A percentile compares a stretch with the other conserved stretches of the same genome.
Conservation (phyloP, 2,797 vertebrate species). For the Hafferia zeledoni region DNA sequence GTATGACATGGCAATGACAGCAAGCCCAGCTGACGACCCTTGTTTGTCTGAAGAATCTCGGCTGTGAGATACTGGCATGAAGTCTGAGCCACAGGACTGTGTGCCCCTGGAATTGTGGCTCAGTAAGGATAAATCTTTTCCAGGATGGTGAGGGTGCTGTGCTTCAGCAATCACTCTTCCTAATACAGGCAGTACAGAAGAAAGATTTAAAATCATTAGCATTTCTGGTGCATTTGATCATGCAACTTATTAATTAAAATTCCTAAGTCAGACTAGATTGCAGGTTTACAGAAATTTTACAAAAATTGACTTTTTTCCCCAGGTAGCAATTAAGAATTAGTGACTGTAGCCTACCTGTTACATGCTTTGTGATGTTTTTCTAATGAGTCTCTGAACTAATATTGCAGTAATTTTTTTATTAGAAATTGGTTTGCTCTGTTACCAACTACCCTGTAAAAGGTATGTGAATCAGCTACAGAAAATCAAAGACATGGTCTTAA, state of each 20-base stretch:
- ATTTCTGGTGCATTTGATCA: neutral
- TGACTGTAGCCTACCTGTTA: neutral
- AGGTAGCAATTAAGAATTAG: neutral
- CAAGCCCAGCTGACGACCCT: neutral
- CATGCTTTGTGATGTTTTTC: neutral
- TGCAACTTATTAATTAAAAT: neutral
- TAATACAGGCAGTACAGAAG: neutral
- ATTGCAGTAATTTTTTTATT: neutral
- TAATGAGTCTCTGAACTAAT: neutral
- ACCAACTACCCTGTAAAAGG: neutral
- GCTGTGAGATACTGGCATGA: neutral
- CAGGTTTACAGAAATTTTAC: neutral
- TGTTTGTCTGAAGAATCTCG: neutral
- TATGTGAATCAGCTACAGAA: neutral
- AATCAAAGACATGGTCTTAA: neutral
- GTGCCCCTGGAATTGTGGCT: neutral
- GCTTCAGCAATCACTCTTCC: neutral
- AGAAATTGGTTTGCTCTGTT: neutral
- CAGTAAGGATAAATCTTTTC: neutral
- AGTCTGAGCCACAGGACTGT: neutral
- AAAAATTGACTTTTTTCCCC: neutral
- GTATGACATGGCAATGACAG: accelerated
- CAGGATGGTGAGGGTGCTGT: neutral
- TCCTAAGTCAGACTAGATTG: neutral
- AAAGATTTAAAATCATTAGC: neutral